Evolutionary conservation across 2,797 vertebrate genomes (phyloP).

Genomic region (Gymnopithys bicolor): DNA sequence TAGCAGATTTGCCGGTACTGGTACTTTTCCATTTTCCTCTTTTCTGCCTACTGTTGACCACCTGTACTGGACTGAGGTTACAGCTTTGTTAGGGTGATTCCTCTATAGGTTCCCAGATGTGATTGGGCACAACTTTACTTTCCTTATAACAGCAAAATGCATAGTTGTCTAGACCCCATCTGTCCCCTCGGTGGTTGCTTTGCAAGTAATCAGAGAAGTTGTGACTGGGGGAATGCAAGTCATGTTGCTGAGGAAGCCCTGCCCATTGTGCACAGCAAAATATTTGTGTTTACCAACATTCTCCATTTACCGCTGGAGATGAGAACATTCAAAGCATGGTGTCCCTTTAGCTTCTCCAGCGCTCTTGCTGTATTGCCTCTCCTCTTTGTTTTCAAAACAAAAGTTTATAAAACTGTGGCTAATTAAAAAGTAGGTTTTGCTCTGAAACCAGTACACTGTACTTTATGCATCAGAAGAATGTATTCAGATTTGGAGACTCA

Average conservation of each 20-base stretch:
- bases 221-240: neutral
- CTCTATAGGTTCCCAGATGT: neutral
- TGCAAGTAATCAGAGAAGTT: neutral
- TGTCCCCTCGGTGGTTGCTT: neutral
- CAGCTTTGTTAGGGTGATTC: neutral
- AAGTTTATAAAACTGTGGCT: neutral
- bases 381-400: neutral
- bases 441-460: neutral
- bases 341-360: neutral
- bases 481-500: neutral
- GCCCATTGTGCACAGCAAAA: neutral
- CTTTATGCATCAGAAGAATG: neutral
- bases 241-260: neutral
- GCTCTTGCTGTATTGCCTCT: neutral
- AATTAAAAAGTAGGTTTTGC: neutral
- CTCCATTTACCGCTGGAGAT: neutral
- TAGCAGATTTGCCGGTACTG: neutral
- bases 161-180: neutral
- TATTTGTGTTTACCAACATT: neutral
- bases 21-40: neutral
- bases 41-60: neutral
- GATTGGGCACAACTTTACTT: neutral
- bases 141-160: neutral
- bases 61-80: neutral
- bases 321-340: neutral